Evolutionary conservation across 92 coral and sea anemone genomes (phyloP).

Genomic region (Paragorgia papillata): DNA sequence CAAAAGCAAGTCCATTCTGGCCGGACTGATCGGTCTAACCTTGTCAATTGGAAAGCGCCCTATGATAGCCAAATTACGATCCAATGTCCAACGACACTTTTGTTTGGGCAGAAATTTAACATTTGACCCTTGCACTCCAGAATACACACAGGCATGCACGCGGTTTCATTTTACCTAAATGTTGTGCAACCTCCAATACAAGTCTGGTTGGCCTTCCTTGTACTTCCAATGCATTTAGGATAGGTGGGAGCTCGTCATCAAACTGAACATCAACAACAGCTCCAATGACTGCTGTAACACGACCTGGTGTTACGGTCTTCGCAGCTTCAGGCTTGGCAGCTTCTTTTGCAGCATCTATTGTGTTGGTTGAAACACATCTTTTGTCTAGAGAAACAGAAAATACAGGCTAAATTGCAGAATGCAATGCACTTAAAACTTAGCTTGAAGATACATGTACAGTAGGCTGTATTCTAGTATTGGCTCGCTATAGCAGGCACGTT

Average conservation of each 20-base stretch:
- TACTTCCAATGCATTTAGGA: slow-evolving; percentile 91
- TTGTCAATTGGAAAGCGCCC: too few relatives aligned
- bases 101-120: too few relatives aligned
- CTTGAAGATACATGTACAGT: too few relatives aligned
- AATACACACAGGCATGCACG: background rate
- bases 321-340: slow-evolving; percentile 65
- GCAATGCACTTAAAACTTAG: too few relatives aligned
- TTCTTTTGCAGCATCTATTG: slow-evolving; percentile 81
- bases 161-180: slow-evolving; percentile 78
- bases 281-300: slow-evolving; percentile 93
- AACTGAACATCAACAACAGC: slow-evolving; percentile 99
- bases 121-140: too few relatives aligned
- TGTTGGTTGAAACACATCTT: slow-evolving; percentile 93
- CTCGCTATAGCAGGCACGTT: too few relatives aligned
- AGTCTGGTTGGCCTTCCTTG: slow-evolving; percentile 89
- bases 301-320: slow-evolving; percentile 80
- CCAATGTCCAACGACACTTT: too few relatives aligned
- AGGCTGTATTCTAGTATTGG: too few relatives aligned
- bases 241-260: slow-evolving; percentile 95
- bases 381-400: slow-evolving; percentile 50
- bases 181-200: slow-evolving; percentile 95
- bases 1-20: too few relatives aligned
- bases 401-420: background rate
- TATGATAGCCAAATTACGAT: too few relatives aligned
- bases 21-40: too few relatives aligned